These are phyloP conservation scores for Lepas anatifera DNA, from an alignment of 2,888 invertebrate species.

Conservation along the genomic window DNA sequence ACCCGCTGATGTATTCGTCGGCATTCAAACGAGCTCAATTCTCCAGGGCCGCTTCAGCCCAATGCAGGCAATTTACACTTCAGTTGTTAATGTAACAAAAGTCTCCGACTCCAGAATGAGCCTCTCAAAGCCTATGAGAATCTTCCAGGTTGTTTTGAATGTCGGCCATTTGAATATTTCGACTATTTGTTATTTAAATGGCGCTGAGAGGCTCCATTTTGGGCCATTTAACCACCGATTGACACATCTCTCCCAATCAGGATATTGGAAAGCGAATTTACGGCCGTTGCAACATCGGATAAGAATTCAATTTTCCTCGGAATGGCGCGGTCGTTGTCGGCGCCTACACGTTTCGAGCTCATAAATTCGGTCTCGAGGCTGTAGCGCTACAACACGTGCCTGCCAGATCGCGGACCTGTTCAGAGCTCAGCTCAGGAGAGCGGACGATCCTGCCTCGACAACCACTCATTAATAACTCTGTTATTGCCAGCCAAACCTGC, in stretches of 20 bases:
- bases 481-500: background rate
- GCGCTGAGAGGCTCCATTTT: background rate
- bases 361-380: no score
- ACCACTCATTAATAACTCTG: background rate
- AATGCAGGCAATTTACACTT: slow-evolving; percentile 10
- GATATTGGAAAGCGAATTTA: slow-evolving; percentile 12
- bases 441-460: background rate
- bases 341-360: no score
- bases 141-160: slow-evolving; percentile 11
- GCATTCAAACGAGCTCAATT: slow-evolving; percentile 4
- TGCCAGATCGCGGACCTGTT: no score
- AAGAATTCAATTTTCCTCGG: slow-evolving; percentile 1
- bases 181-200: slow-evolving; percentile 9
- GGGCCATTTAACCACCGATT: slow-evolving; percentile 7
- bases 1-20: background rate
- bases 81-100: slow-evolving; percentile 12
- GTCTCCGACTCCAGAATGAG: slow-evolving; percentile 1
- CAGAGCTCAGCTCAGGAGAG: no score
- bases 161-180: slow-evolving; percentile 5
- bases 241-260: slow-evolving; percentile 12
- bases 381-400: no score
- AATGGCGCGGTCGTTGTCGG: no score
- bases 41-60: background rate
- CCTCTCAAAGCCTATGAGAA: slow-evolving; percentile 2
- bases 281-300: slow-evolving; percentile 10